A percentile compares a stretch with the other conserved stretches of the same genome.
Conservation (phyloP, 2,888 invertebrate species). For the Tenodera sinensis region DNA sequence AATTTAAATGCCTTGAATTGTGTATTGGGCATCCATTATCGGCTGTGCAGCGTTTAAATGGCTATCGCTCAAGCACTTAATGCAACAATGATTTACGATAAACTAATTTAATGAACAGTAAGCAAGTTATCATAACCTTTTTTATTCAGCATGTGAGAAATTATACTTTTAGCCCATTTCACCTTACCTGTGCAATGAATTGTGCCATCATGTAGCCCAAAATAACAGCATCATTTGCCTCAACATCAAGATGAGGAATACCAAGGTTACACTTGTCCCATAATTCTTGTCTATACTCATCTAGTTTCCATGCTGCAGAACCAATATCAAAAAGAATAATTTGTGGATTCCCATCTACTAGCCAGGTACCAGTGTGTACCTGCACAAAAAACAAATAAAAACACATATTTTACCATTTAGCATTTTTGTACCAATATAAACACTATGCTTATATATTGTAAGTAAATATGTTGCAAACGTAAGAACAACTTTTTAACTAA, state of each 20-base stretch:
- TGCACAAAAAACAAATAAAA: slow-evolving; percentile 39
- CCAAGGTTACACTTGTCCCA: slow-evolving; percentile 88
- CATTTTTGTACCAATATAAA: too few relatives aligned
- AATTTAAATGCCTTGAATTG: too few relatives aligned
- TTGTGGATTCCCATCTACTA: slow-evolving; percentile 99
- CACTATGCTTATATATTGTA: background rate
- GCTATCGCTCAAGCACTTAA: too few relatives aligned
- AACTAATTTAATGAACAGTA: too few relatives aligned
- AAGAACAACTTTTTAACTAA: background rate
- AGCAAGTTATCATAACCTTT: too few relatives aligned
- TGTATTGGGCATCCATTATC: too few relatives aligned
- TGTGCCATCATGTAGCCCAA: slow-evolving; percentile 93
- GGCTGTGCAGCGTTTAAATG: too few relatives aligned
- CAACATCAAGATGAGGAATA: slow-evolving; percentile 90
- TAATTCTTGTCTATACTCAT: slow-evolving; percentile 90
- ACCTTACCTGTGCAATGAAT: slow-evolving; percentile 77
- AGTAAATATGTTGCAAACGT: background rate
- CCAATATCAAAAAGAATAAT: slow-evolving; percentile 96
- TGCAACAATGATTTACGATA: too few relatives aligned
- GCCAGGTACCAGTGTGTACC: slow-evolving; percentile 95
- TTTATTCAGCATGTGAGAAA: too few relatives aligned
- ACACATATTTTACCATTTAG: background rate
- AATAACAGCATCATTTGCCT: slow-evolving; percentile 95
- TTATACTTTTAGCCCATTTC: too few relatives aligned
- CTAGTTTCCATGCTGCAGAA: slow-evolving; percentile 92